Percentiles rank a stretch among this genome's conserved stretches.
phyloP scores from a whole-genome alignment of 2,797 vertebrate genomes.

The Enteromius unitaeniatus region DNA sequence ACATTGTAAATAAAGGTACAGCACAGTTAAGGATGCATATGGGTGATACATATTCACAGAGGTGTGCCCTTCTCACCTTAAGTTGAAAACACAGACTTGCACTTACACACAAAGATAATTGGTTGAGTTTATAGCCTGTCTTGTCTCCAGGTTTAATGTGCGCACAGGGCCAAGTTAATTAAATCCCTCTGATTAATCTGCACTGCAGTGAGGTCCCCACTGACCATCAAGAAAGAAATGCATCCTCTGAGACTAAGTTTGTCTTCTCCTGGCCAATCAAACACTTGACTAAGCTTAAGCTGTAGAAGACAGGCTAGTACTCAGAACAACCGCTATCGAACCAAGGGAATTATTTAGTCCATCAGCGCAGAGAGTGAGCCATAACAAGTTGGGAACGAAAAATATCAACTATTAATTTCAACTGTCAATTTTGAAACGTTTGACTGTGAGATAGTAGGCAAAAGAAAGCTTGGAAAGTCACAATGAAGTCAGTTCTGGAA shows the following conservation, averaged over 20 bases:
- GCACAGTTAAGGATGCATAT: neutral
- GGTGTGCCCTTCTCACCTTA: slow-evolving; percentile 32
- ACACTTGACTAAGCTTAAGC: slow-evolving; percentile 43
- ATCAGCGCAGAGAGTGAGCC: neutral
- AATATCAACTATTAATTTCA: neutral
- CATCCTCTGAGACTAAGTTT: slow-evolving; percentile 45
- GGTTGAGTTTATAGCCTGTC: slow-evolving; percentile 80
- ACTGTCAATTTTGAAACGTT: neutral
- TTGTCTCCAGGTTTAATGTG: slow-evolving; percentile 78
- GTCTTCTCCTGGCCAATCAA: slow-evolving; percentile 45
- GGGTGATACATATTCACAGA: neutral
- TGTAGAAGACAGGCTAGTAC: slow-evolving; percentile 8
- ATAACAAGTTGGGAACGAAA: neutral
- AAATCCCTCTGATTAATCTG: slow-evolving; percentile 82
- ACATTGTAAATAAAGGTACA: slow-evolving; percentile 13
- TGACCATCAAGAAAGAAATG: slow-evolving; percentile 53
- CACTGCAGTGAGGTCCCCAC: slow-evolving; percentile 72
- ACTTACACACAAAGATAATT: slow-evolving; percentile 70
- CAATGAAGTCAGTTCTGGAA: neutral
- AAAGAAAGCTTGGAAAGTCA: neutral
- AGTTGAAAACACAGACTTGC: slow-evolving; percentile 38
- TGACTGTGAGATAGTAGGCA: neutral
- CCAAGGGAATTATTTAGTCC: slow-evolving; percentile 17
- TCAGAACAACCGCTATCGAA: neutral
- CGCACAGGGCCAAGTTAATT: slow-evolving; percentile 78